Evolutionary conservation across 1,140 invertebrate genomes (phyloP).

Genomic region (Rhopalosiphum padi): DNA sequence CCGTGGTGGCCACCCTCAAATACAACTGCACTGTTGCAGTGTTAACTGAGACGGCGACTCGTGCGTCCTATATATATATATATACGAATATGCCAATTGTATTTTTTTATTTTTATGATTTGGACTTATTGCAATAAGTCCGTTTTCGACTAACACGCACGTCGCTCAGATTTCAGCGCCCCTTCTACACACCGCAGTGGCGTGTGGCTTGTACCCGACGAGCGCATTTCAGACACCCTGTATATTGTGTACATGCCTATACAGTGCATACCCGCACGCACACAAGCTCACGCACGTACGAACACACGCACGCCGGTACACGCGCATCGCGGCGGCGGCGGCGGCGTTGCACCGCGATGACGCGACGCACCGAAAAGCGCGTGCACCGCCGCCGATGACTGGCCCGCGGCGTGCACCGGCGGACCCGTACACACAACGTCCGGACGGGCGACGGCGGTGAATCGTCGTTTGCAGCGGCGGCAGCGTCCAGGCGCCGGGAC

Average conservation of each 20-base stretch:
- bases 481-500: not conserved
- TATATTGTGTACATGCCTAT: not conserved
- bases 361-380: not conserved
- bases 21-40: not conserved
- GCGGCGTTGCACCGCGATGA: conserved; percentile 1
- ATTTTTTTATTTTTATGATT: not conserved
- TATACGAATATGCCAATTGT: not conserved
- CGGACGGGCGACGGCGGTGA: not conserved
- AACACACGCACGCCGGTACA: not conserved
- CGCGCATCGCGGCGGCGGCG: not conserved
- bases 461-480: not conserved
- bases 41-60: not conserved
- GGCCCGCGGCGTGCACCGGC: not conserved
- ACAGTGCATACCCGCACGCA: not conserved
- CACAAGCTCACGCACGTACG: not conserved
- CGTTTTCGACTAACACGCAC: not conserved
- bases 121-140: not conserved
- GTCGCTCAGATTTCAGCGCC: not conserved
- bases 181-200: too few relatives aligned
- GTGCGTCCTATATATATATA: not conserved
- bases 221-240: not conserved
- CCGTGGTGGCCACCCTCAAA: too few relatives aligned
- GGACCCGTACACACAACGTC: not conserved
- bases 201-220: too few relatives aligned
- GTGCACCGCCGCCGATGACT: not conserved